A percentile compares a stretch with the other conserved stretches of the same genome.
Conservation (phyloP, 2,888 invertebrate species). For the Eupithecia subumbrata region DNA sequence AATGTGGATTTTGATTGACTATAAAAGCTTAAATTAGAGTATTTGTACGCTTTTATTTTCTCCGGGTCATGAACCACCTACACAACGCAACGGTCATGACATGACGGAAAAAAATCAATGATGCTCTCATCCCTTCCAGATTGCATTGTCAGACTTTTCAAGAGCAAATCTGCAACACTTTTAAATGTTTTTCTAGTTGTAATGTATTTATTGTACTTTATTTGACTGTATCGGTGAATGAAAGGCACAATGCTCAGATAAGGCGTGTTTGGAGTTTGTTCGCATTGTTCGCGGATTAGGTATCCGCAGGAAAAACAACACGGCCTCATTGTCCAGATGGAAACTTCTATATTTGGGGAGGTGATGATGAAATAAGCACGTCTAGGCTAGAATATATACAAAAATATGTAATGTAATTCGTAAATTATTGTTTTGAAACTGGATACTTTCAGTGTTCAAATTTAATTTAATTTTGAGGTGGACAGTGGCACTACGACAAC, state of each 20-base stretch:
- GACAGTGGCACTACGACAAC: background rate
- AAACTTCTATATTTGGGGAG: conserved; percentile 2
- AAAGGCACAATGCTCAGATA: conserved; percentile 39
- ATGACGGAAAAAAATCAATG: background rate
- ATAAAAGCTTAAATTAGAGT: background rate
- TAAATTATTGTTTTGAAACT: background rate
- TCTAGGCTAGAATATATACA: background rate
- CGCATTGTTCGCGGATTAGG: conserved; percentile 45
- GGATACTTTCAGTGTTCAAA: background rate
- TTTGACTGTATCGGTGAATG: conserved; percentile 30
- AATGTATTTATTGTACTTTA: conserved; percentile 8
- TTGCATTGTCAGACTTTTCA: background rate
- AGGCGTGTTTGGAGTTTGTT: conserved; percentile 45
- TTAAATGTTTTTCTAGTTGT: background rate
- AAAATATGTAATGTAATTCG: background rate
- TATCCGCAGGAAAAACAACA: conserved; percentile 40
- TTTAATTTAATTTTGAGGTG: background rate
- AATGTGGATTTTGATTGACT: background rate
- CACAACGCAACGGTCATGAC: background rate
- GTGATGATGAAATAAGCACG: background rate
- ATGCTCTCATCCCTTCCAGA: background rate
- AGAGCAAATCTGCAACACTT: background rate
- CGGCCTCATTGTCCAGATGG: conserved; percentile 7
- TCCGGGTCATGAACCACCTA: background rate
- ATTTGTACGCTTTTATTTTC: background rate